Evolutionary conservation across 2,888 invertebrate species (phyloP).

Genomic region (Ernsta delagoae): DNA sequence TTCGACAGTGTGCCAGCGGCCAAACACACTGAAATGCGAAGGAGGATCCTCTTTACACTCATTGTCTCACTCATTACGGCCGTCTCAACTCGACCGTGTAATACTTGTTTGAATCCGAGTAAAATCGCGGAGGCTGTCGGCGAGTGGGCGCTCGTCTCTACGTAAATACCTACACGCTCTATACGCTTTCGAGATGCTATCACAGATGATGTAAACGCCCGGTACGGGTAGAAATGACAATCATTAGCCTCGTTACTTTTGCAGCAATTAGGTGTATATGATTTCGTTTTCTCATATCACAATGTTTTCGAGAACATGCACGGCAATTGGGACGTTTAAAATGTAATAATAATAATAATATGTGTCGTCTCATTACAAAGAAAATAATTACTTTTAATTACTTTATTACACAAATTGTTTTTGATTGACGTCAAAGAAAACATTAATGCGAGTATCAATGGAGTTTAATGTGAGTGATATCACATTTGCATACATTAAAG

Average conservation of each 20-base stretch:
- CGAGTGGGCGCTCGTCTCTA: slow-evolving; percentile 70
- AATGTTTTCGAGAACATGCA: slow-evolving; percentile 11
- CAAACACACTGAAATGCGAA: slow-evolving; percentile 55
- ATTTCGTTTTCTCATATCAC: slow-evolving; percentile 31
- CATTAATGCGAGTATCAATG: neutral
- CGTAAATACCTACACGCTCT: slow-evolving; percentile 78
- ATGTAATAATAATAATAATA: slow-evolving; percentile 1
- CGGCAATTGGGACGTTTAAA: slow-evolving; percentile 17
- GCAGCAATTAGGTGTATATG: slow-evolving; percentile 50
- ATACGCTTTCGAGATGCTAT: slow-evolving; percentile 74
- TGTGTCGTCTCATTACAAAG: neutral
- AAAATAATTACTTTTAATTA: neutral
- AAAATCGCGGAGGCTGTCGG: slow-evolving; percentile 53
- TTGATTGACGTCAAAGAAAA: neutral
- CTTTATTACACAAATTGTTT: neutral
- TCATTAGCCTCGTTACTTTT: slow-evolving; percentile 52
- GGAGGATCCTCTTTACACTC: slow-evolving; percentile 55
- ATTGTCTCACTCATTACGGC: slow-evolving; percentile 61
- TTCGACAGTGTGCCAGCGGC: slow-evolving; percentile 24
- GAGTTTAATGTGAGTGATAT: neutral
- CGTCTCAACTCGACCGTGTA: slow-evolving; percentile 70
- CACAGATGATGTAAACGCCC: slow-evolving; percentile 58
- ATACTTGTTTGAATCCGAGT: slow-evolving; percentile 67
- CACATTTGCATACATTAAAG: too few species aligned
- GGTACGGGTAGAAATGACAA: slow-evolving; percentile 59